Base-by-base conservation (phyloP, 2,797 vertebrate species). In the Craterocephalus amniculus region DNA sequence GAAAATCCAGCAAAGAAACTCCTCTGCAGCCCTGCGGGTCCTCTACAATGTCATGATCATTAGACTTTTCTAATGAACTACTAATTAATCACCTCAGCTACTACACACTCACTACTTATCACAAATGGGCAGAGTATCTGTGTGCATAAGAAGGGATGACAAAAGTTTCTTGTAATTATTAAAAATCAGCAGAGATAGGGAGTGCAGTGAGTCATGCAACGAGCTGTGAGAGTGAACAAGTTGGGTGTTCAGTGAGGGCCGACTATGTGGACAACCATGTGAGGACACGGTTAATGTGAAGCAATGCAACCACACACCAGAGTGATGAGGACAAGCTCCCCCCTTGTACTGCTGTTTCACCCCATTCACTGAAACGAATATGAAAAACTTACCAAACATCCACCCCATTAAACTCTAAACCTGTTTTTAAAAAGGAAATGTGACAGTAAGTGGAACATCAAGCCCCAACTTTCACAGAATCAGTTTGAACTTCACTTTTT, bases 191-290 rank as follows among this genome's bases (percentile, higher is more conserved):
- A 58, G 74, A 62, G 61, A 68, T 79, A 56, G 59, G 75, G 34
- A 69, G 70, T 73, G 81, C 66, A 76, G 86, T 80, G 79, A 89
- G 82, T 84, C 92, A 93, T 92, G 91, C 91, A 91, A 66, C 63
- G 57, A 79, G 86, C 68, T 62, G 91, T 81, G 89, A 87, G 77
- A 73, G 78, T 70, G 68, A 67, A 85, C 80, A 84, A 78, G 83
- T 70, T 2, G 26, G 7, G 70, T 76, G 77, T 88, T 87, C 73
- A 80, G 78, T 76, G 71, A 83, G 64, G 56, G 34, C n/a, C 43
- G 64, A 77, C 72, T 79, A 79, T 61, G 74, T 57, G 31, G 35
- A 49, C 54, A 63, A 69, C 83, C 75, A 66, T 75, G 79, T 73
- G 73, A 87, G 40, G 59, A 72, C 67, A 69, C 57, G 32, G 55